Percentiles rank a stretch among this genome's conserved stretches.
Evolutionary conservation across 2,113 vertebrate genomes (phyloP).

Genomic region (Takifugu bimaculatus): DNA sequence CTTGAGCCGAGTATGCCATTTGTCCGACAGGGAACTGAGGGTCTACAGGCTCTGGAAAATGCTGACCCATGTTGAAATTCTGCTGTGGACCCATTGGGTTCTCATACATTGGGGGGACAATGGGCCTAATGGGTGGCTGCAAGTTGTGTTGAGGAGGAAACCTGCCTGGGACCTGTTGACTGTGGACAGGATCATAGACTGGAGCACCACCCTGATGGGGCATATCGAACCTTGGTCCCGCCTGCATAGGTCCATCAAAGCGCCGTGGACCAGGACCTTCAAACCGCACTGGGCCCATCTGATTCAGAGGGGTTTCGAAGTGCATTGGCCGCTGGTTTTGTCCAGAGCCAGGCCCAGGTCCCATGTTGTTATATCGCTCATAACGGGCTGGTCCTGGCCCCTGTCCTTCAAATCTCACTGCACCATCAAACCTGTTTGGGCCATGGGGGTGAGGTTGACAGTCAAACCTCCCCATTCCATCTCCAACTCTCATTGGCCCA

Average conservation of each 20-base stretch:
- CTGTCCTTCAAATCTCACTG: too few species aligned
- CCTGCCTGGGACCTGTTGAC: slow-evolving; percentile 76
- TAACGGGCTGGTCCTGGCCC: slow-evolving; percentile 51
- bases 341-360: slow-evolving; percentile 11
- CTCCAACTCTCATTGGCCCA: slow-evolving; percentile 64
- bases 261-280: slow-evolving; percentile 65
- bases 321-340: slow-evolving; percentile 34
- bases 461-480: slow-evolving; percentile 72
- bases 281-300: slow-evolving; percentile 72
- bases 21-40: slow-evolving; percentile 75
- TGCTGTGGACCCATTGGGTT: slow-evolving; percentile 73
- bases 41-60: slow-evolving; percentile 79
- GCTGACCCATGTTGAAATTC: slow-evolving; percentile 71
- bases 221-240: slow-evolving; percentile 79
- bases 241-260: slow-evolving; percentile 81
- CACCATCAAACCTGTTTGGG: slow-evolving; percentile 74
- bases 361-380: slow-evolving; percentile 54
- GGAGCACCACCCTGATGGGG: slow-evolving; percentile 69
- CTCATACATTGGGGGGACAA: slow-evolving; percentile 77
- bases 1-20: slow-evolving; percentile 77
- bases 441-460: slow-evolving; percentile 55
- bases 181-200: slow-evolving; percentile 76
- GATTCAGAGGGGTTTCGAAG: slow-evolving; percentile 62
- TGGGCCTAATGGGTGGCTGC: slow-evolving; percentile 73
- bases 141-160: slow-evolving; percentile 62